Base-by-base conservation (phyloP, 2,797 vertebrate species). In the Bradypodion ventrale region DNA sequence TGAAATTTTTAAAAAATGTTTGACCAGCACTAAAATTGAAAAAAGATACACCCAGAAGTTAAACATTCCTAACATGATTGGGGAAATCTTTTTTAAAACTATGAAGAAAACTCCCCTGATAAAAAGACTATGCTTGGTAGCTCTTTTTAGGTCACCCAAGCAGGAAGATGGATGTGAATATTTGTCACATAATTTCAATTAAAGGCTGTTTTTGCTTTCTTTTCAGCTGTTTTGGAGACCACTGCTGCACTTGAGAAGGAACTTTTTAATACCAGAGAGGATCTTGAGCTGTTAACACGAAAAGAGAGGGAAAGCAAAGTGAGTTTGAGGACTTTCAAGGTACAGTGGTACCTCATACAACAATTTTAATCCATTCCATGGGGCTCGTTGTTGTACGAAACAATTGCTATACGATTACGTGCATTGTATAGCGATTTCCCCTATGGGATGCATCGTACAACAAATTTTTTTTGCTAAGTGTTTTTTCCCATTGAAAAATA, bases 281-380 rank as follows among this genome's bases (percentile, higher is more conserved):
- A 99, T 81, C 96, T 99, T 65, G 93, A 93, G 68, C 92, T 98
- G 85, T 95, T 96, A 88, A 91, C 94, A n/a, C 96, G 92, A 94
- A 98, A 97, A 87, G 96, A 97, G 92, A 95, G 95, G 91, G 97
- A 98, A 93, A 96, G 91, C 92, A 96, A 96, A 96, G 97, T 99
- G 92, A 93, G 95, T 80, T 75, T 92, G 29, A 82, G 42, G 7
- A 76, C 32, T 40, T 42, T 32, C n/a, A 32, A 65, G 23, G 37
- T 37, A n/a, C n/a, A n/a, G n/a, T n/a, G n/a, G n/a, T n/a, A n/a
- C n/a, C n/a, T n/a, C n/a, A n/a, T n/a, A n/a, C n/a, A n/a, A n/a
- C n/a, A n/a, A n/a, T n/a, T n/a, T n/a, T n/a, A n/a, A n/a, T n/a
- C n/a, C n/a, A n/a, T n/a, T n/a, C n/a, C n/a, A n/a, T n/a, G n/a